phyloP scores from a whole-genome alignment of 2,888 invertebrate genomes.

The Melieria omissa region DNA sequence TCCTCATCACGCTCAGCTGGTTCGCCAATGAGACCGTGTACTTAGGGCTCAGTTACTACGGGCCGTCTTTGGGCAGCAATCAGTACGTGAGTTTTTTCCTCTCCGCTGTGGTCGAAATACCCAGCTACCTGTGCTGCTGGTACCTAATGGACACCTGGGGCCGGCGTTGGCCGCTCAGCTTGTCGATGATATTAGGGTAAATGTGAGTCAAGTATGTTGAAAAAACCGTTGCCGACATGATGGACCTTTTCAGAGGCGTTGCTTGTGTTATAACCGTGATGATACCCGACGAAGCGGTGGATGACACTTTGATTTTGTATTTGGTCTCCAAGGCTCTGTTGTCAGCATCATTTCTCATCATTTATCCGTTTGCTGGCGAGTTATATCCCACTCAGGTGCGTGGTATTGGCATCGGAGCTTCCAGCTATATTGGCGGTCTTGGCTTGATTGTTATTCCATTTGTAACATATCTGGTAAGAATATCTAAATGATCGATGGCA shows the following conservation, averaged over 20 bases:
- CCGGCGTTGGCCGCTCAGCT: slow-evolving; percentile 86
- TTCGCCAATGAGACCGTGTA: slow-evolving; percentile 94
- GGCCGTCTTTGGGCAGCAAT: slow-evolving; percentile 87
- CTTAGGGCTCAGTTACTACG: slow-evolving; percentile 91
- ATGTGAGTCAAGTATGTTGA: slow-evolving; percentile 63
- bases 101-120: slow-evolving; percentile 88
- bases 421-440: slow-evolving; percentile 89
- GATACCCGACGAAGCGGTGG: slow-evolving; percentile 81
- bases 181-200: slow-evolving; percentile 87
- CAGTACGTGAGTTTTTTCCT: slow-evolving; percentile 90
- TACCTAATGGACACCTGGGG: slow-evolving; percentile 89
- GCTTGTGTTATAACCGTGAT: slow-evolving; percentile 87
- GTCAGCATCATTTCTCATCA: slow-evolving; percentile 90
- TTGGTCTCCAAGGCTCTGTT: slow-evolving; percentile 88
- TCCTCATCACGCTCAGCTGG: slow-evolving; percentile 88
- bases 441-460: slow-evolving; percentile 91
- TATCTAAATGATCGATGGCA: not conserved
- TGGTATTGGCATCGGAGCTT: slow-evolving; percentile 90
- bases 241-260: slow-evolving; percentile 72
- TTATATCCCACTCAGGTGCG: slow-evolving; percentile 90
- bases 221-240: not conserved
- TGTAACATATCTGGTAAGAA: slow-evolving; percentile 85
- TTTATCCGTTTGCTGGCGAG: slow-evolving; percentile 93
- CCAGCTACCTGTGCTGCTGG: slow-evolving; percentile 89
- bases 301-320: slow-evolving; percentile 79